Evolutionary conservation across 2,113 vertebrate species (phyloP).

Genomic region (Rhinopomastus cyanomelas): DNA sequence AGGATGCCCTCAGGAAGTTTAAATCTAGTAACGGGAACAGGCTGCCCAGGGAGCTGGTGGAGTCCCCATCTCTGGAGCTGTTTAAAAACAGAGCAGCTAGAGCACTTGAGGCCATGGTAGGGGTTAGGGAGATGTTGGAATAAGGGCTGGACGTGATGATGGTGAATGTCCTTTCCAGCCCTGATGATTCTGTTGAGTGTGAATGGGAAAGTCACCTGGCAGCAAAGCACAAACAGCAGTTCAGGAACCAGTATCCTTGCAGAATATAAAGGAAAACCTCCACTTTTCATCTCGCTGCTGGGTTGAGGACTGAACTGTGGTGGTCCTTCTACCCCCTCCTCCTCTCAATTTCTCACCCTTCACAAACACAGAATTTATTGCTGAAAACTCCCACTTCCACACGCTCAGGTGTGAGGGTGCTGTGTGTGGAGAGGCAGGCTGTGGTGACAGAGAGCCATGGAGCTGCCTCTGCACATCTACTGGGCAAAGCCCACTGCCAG

Average conservation of each 20-base stretch:
- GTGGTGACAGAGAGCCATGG: conserved; percentile 63
- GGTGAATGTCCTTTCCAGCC: no score
- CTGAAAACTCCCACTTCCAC: not conserved
- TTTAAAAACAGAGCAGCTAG: no score
- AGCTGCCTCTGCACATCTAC: conserved; percentile 75
- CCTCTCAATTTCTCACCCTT: not conserved
- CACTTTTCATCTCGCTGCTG: not conserved
- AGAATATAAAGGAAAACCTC: not conserved
- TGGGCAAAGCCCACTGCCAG: conserved; percentile 89
- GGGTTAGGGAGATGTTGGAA: no score
- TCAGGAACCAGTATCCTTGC: not conserved
- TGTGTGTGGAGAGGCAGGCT: not conserved
- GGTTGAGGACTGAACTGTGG: not conserved
- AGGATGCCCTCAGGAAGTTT: not conserved
- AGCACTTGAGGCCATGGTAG: no score
- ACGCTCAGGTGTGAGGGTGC: not conserved
- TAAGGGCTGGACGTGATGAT: no score
- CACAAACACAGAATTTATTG: not conserved
- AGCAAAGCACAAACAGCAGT: not conserved
- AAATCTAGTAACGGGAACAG: no score
- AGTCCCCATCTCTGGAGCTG: no score
- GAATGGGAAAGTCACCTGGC: not conserved
- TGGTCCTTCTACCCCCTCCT: not conserved
- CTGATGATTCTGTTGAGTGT: no score
- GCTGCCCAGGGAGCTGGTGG: no score